phyloP scores from a whole-genome alignment of 2,113 vertebrate genomes.

The Steatornis caripensis region DNA sequence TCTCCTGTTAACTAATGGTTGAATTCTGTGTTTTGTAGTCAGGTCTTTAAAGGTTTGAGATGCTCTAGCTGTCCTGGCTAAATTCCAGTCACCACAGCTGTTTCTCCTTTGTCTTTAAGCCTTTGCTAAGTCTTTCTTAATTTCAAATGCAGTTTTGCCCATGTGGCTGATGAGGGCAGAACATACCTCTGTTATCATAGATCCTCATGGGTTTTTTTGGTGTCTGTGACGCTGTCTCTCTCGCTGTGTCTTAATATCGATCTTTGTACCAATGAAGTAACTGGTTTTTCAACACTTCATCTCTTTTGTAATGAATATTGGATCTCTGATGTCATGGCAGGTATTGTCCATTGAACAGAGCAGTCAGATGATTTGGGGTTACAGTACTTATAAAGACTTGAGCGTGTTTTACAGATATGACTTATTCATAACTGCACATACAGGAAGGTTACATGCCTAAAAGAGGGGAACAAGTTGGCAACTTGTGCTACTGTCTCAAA shows the following conservation, averaged over 20 bases:
- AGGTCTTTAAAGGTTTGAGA: neutral
- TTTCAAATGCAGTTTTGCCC: neutral
- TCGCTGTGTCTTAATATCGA: neutral
- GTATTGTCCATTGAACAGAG: neutral
- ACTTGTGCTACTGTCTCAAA: neutral
- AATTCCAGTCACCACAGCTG: neutral
- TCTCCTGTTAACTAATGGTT: conserved; percentile 33
- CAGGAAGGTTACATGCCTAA: neutral
- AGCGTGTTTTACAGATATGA: neutral
- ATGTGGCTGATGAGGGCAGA: neutral
- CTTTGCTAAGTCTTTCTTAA: neutral
- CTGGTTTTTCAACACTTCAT: neutral
- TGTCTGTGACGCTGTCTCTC: neutral
- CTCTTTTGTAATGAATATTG: neutral
- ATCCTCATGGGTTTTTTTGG: neutral
- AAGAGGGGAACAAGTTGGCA: neutral
- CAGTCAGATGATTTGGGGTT: neutral
- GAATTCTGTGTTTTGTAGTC: neutral
- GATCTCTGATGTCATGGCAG: neutral
- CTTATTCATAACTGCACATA: neutral
- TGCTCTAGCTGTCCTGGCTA: neutral
- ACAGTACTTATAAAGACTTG: neutral
- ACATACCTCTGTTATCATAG: neutral
- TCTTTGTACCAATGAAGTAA: neutral
- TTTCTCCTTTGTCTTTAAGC: neutral